These are phyloP conservation scores for Brachionus rotundiformis DNA, from an alignment of 1,140 invertebrate species.

Conservation along the genomic window DNA sequence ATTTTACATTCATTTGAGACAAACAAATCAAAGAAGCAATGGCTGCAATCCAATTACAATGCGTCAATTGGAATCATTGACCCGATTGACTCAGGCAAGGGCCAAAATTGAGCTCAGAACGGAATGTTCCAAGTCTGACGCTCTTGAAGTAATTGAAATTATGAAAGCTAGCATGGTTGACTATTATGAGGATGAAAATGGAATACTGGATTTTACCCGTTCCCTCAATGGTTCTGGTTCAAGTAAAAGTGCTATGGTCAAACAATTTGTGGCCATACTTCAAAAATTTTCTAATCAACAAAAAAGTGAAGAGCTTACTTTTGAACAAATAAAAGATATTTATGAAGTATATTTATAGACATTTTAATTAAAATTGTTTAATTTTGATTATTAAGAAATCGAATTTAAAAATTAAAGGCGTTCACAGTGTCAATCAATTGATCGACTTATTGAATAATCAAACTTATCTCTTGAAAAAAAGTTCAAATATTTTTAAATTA, in stretches of 20 bases:
- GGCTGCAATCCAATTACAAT: conserved; percentile 73
- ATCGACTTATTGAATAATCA: conserved; percentile 10
- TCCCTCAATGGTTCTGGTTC: neutral
- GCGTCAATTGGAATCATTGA: conserved; percentile 82
- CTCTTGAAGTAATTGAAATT: conserved; percentile 44
- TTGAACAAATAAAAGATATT: conserved; percentile 19
- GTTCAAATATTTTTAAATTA: neutral
- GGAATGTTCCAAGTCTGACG: conserved; percentile 29
- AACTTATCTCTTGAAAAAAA: neutral
- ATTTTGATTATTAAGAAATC: conserved; percentile 16
- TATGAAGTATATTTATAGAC: conserved; percentile 65
- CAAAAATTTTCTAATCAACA: conserved; percentile 14
- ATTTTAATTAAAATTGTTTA: neutral
- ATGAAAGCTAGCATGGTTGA: conserved; percentile 52
- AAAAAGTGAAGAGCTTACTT: neutral
- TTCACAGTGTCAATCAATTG: conserved; percentile 8
- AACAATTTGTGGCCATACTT: conserved; percentile 38
- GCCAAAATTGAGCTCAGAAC: conserved; percentile 39
- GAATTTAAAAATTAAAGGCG: neutral
- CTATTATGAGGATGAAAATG: conserved; percentile 37
- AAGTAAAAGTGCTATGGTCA: conserved; percentile 16
- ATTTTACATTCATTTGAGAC: conserved; percentile 80
- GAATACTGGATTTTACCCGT: conserved; percentile 34
- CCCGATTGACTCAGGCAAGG: conserved; percentile 69
- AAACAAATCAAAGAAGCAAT: conserved; percentile 69